These are phyloP conservation scores for Tetranychus truncatus DNA, from an alignment of 2,888 invertebrate genomes.

Conservation along the genomic window DNA sequence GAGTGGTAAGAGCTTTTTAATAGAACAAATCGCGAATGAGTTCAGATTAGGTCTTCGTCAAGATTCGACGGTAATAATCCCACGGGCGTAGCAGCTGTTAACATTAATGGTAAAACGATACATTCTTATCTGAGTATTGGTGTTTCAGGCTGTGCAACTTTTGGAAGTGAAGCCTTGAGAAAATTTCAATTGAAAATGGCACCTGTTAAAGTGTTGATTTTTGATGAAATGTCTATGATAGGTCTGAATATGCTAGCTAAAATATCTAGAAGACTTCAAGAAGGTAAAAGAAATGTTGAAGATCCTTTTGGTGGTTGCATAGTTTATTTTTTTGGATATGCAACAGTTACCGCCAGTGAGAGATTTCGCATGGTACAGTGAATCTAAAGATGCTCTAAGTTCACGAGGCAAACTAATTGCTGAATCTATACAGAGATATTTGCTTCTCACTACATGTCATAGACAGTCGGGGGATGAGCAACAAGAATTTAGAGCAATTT, in stretches of 20 bases:
- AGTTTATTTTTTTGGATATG: conserved; percentile 9
- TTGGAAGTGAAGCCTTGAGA: not conserved
- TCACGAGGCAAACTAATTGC: not conserved
- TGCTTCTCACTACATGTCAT: not conserved
- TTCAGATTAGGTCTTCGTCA: not conserved
- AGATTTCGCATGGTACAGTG: not conserved
- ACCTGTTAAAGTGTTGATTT: not conserved
- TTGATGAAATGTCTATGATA: conserved; percentile 11
- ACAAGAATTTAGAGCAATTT: not conserved
- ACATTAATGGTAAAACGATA: conserved; percentile 2
- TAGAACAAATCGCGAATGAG: not conserved
- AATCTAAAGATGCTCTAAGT: not conserved
- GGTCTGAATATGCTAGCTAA: not conserved
- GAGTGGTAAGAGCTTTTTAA: too few relatives aligned
- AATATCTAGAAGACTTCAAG: not conserved
- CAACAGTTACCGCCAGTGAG: conserved; percentile 2
- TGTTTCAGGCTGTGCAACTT: not conserved
- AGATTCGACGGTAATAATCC: not conserved
- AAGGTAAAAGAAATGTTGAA: not conserved
- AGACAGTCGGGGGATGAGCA: not conserved
- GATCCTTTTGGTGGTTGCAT: not conserved
- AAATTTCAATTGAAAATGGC: not conserved
- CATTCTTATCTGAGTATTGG: not conserved
- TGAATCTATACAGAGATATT: not conserved
- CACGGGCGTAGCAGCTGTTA: not conserved